Percentiles rank a stretch among this genome's conserved stretches.
phyloP scores from a whole-genome alignment of 1,140 invertebrate species.

The Chironomus tepperi region DNA sequence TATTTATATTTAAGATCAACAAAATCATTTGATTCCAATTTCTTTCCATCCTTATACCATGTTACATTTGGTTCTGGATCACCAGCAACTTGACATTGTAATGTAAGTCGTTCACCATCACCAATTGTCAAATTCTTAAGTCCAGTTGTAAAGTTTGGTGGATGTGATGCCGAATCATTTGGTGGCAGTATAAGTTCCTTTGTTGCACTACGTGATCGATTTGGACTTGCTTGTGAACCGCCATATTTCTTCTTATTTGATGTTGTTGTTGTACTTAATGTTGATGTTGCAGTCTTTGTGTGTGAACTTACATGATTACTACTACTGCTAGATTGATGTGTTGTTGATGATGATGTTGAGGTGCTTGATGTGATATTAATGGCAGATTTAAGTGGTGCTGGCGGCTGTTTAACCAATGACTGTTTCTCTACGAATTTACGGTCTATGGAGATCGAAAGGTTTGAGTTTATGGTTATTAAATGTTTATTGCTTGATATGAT shows the following conservation, averaged over 20 bases:
- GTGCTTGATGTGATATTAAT: background rate
- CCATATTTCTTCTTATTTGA: conserved; percentile 65
- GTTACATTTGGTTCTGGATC: conserved; percentile 85
- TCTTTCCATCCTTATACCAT: conserved; percentile 74
- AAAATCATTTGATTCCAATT: conserved; percentile 68
- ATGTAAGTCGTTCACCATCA: conserved; percentile 71
- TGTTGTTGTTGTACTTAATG: conserved; percentile 25
- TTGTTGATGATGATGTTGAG: background rate
- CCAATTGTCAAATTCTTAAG: conserved; percentile 60
- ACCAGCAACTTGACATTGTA: conserved; percentile 71
- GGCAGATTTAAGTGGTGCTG: background rate
- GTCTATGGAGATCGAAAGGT: background rate
- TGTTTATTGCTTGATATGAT: background rate
- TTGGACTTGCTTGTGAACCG: conserved; percentile 59
- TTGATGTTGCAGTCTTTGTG: conserved; percentile 27
- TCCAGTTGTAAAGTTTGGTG: conserved; percentile 69
- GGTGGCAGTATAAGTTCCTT: conserved; percentile 82
- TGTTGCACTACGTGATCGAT: conserved; percentile 74
- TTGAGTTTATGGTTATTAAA: background rate
- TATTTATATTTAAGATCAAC: conserved; percentile 87
- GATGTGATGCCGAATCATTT: conserved; percentile 72
- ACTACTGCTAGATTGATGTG: conserved; percentile 11
- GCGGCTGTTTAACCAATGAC: background rate
- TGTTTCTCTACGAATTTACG: conserved; percentile 11
- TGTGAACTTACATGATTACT: conserved; percentile 1